Evolutionary conservation across 2,113 vertebrate species (phyloP).

Genomic region (Leiothrix lutea): DNA sequence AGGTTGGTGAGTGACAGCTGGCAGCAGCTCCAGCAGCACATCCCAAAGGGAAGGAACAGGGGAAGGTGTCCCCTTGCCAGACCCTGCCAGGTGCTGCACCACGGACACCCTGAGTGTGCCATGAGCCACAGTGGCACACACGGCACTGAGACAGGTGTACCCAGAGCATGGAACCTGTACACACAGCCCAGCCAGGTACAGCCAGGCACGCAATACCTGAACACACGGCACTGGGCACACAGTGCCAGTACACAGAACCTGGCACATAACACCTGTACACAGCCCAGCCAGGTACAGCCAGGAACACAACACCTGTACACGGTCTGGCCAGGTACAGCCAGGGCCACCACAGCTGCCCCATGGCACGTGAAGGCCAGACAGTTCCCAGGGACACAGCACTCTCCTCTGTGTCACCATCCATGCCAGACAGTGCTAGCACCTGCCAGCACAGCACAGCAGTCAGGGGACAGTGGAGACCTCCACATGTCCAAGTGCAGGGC

Average conservation of each 20-base stretch:
- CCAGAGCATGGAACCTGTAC: not conserved
- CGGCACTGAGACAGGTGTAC: rapidly evolving
- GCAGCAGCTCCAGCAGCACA: not conserved
- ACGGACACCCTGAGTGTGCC: rapidly evolving
- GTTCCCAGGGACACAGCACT: rapidly evolving
- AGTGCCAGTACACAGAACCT: not conserved
- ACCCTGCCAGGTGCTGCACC: not conserved
- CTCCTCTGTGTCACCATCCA: not conserved
- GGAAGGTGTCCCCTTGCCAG: not conserved
- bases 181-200: not conserved
- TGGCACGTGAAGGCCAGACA: not conserved
- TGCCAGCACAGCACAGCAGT: not conserved
- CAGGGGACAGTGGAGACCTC: not conserved
- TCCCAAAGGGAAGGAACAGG: not conserved
- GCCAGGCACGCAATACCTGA: not conserved
- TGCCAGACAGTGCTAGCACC: not conserved
- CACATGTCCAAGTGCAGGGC: rapidly evolving
- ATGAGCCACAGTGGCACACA: not conserved
- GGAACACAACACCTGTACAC: not conserved
- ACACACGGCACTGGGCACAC: not conserved
- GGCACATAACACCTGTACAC: not conserved
- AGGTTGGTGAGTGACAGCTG: not conserved
- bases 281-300: not conserved
- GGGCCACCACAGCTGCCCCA: not conserved
- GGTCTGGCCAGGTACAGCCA: rapidly evolving